A percentile compares a stretch with the other conserved stretches of the same genome.
These are phyloP conservation scores for Amblyteles armatorius DNA, from an alignment of 2,888 invertebrate genomes.

Conservation along the genomic window DNA sequence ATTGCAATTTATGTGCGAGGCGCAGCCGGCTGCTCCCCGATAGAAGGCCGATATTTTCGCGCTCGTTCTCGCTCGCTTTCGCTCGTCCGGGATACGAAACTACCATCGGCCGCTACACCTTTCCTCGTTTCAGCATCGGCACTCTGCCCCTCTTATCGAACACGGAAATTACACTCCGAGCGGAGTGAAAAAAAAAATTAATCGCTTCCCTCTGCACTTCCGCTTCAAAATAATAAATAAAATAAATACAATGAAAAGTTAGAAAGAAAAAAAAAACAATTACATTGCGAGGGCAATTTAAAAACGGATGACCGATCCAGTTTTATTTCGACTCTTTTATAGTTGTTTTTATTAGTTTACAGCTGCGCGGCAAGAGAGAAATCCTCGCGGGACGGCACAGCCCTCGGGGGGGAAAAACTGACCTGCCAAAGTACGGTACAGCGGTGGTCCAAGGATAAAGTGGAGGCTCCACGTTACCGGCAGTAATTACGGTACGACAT, in stretches of 20 bases:
- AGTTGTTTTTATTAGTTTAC: not conserved
- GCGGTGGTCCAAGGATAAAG: slow-evolving; percentile 60
- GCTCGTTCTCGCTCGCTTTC: slow-evolving; percentile 34
- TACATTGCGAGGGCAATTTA: not conserved
- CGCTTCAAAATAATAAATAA: not conserved
- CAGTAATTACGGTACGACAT: slow-evolving; percentile 64
- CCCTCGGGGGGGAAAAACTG: slow-evolving; percentile 54
- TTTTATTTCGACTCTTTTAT: not conserved
- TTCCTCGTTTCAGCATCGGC: slow-evolving; percentile 18
- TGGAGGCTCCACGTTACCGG: slow-evolving; percentile 64
- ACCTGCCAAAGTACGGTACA: slow-evolving; percentile 65
- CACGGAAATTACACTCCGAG: not conserved
- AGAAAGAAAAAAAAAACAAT: not conserved
- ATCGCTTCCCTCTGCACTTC: not conserved
- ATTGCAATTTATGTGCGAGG: slow-evolving; percentile 71
- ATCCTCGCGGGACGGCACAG: slow-evolving; percentile 41
- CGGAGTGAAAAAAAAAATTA: not conserved
- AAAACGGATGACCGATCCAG: not conserved
- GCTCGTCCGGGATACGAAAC: slow-evolving; percentile 29
- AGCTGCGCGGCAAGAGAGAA: slow-evolving; percentile 58
- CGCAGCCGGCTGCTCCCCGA: slow-evolving; percentile 69
- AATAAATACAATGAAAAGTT: not conserved
- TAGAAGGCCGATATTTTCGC: slow-evolving; percentile 58
- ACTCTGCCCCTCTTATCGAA: slow-evolving; percentile 5
- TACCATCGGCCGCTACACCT: slow-evolving; percentile 18